Evolutionary conservation across 2,888 invertebrate genomes (phyloP).

Genomic region (Parnassius apollo): DNA sequence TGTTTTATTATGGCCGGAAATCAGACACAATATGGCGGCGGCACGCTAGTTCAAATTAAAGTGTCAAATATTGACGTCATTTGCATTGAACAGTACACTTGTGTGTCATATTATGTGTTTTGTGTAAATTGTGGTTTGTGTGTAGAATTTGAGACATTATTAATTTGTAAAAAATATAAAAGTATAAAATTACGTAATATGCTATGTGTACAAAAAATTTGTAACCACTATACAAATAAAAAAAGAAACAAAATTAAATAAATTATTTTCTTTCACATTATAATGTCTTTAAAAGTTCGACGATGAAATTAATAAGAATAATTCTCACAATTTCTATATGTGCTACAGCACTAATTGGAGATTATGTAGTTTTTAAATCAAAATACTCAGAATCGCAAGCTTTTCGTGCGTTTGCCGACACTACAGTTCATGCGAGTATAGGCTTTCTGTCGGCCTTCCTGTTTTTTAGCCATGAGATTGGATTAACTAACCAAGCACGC

Average conservation of each 20-base stretch:
- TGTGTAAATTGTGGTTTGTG: too few species aligned
- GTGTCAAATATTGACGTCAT: too few species aligned
- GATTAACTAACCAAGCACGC: constrained; percentile 38
- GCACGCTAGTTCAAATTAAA: too few species aligned
- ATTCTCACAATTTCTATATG: constrained; percentile 47
- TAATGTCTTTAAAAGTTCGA: constrained; percentile 15
- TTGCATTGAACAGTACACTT: too few species aligned
- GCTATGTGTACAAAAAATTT: too few species aligned
- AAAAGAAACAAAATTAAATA: constrained; percentile 42
- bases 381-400: constrained; percentile 51
- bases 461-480: constrained; percentile 54
- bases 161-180: too few species aligned
- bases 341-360: constrained; percentile 52
- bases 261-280: not conserved
- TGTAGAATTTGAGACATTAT: too few species aligned
- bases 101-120: too few species aligned
- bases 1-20: too few species aligned
- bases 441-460: constrained; percentile 56
- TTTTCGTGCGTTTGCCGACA: constrained; percentile 59
- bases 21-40: too few species aligned
- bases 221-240: too few species aligned
- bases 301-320: constrained; percentile 50
- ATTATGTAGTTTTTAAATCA: constrained; percentile 62
- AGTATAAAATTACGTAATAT: too few species aligned
- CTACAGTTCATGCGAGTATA: constrained; percentile 52